Base-by-base conservation (phyloP, 37 sponge, comb jelly and placozoan genomes). In the Agelas oroides region DNA sequence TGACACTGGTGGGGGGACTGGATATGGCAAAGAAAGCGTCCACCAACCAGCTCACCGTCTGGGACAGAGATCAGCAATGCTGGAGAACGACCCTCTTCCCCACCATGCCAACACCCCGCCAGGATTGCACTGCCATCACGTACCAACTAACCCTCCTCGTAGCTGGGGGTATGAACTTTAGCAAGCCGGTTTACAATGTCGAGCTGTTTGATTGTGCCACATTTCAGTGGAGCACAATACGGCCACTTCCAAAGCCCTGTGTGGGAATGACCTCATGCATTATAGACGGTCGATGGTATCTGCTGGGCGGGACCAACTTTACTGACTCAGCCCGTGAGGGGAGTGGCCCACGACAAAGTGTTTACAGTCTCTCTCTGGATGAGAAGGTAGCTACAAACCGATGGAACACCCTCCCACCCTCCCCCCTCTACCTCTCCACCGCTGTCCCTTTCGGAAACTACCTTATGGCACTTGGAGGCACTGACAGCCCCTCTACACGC, bases 261-360 rank as follows among this genome's bases (percentile, higher is more conserved):
- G 65, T 81, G 2, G 57, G 88, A 14, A 79, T 79, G 79, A 74
- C 79, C 20, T 75, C 73, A 16, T 87, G 88, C 36, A 31, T 87
- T 39, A 40, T 87, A 6, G 55, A 72, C 27, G 37, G 66, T 33
- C 53, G 25, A 11, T 79, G 79, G 81, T 87, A 81, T 27, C 75
- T 87, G 28, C 68, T 87, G 59, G 88, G 88, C 2, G 88, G 88
- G 39, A 75, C 65, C 39, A 80, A 80, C 56, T 87, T 80, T 70
- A 65, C 65, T 0, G 84, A 84, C 38, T 66, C 84, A 0, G 24
- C 52, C 54, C 37, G 53, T 32, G 88, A 81, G 14, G 88, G 80
- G 60, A 65, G 33, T 27, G 88, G 88, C 17, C 76, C 88, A 14
- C 46, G 73, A 35, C 69, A 54, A n/a, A 46, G 54, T 36, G 75